Percentiles rank a stretch among this genome's conserved stretches.
phyloP scores from a whole-genome alignment of 2,113 vertebrate genomes.

The Phodopus roborovskii region DNA sequence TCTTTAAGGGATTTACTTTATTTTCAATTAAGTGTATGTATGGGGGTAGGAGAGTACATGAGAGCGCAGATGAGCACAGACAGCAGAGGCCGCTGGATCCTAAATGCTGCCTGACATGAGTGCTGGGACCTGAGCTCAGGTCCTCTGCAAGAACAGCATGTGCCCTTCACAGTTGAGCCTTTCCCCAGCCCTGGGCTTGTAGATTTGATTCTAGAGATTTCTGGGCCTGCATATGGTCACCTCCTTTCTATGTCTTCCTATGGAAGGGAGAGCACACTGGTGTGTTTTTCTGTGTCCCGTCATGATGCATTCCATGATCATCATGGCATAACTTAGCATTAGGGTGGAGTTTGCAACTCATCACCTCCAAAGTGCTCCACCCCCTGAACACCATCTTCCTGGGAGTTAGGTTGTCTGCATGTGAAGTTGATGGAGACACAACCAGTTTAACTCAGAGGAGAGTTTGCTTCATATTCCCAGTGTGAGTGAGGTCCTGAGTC shows the following conservation, averaged over 20 bases:
- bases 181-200: neutral
- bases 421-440: neutral
- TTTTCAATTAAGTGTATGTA: neutral
- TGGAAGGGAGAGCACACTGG: neutral
- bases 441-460: neutral
- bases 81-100: neutral
- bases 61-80: fast-evolving
- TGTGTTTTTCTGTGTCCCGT: neutral
- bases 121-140: neutral
- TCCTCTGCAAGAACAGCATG: neutral
- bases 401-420: too few species aligned
- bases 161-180: neutral
- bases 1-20: neutral
- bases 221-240: neutral
- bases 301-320: neutral
- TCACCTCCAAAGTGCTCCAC: neutral
- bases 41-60: fast-evolving
- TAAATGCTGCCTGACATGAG: neutral
- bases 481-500: neutral
- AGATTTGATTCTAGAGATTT: neutral
- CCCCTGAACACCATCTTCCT: neutral
- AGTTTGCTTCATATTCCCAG: neutral
- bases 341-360: too few species aligned
- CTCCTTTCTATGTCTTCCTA: neutral
- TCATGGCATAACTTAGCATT: too few species aligned